Base-by-base conservation (phyloP, 1,140 invertebrate genomes). In the Heliothis subflexa region DNA sequence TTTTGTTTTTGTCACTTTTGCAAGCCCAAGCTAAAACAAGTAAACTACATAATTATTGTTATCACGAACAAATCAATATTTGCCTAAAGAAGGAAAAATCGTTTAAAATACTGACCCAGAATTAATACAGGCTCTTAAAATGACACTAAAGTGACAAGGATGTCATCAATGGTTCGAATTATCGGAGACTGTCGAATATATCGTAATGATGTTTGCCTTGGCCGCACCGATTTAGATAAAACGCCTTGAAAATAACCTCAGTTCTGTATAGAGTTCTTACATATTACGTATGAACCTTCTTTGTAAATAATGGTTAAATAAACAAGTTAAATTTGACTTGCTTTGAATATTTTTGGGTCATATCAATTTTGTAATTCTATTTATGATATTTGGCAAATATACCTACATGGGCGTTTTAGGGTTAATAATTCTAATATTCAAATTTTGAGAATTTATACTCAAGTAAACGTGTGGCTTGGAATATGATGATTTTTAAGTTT, bases 161-260 rank as follows among this genome's bases (percentile, higher is more conserved):
- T 61, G 59, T 16, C 13, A 16, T 47, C 45, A 21, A 62, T 75
- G 64, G 11, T 52, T 11, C 14, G 21, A 75, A 18, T 49, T 7
- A 13, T 16, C 45, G 40, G n/a, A 64, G 57, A 47, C 73, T 75
- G 73, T 28, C 57, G 49, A 75, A 62, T 33, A 64, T 75, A 59
- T 64, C 73, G 64, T 62, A 64, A 75, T 52, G 18, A 75, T 47
- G 80, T 78, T 81, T 78, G 59, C 78, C 81, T 79, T 79, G 77
- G 50, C 14, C n/a, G 25, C 14, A 49, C 71, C 78, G 47, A 73
- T 61, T 80, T 54, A 64, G 73, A 52, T 72, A 47, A 21, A 49
- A 64, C 11, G 59, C 78, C 78, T 80, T 80, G 78, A 70, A 40
- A 21, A 57, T 25, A 71, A 52, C 72, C 72, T 75, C 64, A 64